phyloP scores from a whole-genome alignment of 1,140 invertebrate genomes.

The Helicoverpa zea region DNA sequence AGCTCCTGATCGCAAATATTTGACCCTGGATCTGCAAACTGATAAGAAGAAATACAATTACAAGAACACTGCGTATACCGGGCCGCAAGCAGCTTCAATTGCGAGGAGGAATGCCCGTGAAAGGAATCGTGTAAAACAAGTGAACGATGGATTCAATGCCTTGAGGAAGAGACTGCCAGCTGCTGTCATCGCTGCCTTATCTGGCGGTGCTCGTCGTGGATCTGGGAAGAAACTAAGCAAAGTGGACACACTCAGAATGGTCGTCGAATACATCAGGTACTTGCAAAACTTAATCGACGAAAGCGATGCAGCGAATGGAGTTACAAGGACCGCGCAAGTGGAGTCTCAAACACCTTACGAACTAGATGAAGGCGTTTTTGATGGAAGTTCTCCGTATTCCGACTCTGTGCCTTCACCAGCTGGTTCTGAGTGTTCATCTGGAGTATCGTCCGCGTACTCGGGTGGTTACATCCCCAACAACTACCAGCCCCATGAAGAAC shows the following conservation, averaged over 20 bases:
- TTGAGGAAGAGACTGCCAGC: slow-evolving; percentile 94
- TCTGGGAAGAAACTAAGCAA: slow-evolving; percentile 97
- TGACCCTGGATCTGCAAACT: slow-evolving; percentile 66
- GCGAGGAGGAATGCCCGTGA: slow-evolving; percentile 97
- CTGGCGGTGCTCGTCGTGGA: slow-evolving; percentile 89
- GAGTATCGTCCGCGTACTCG: slow-evolving; percentile 80
- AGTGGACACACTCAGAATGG: slow-evolving; percentile 97
- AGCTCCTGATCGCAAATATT: slow-evolving; percentile 73
- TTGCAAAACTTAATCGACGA: slow-evolving; percentile 95
- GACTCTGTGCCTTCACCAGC: slow-evolving; percentile 90
- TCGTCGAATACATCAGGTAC: slow-evolving; percentile 97
- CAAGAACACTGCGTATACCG: slow-evolving; percentile 86
- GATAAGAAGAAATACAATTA: slow-evolving; percentile 91
- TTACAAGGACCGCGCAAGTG: slow-evolving; percentile 56
- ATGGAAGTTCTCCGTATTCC: slow-evolving; percentile 86
- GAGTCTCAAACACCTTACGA: slow-evolving; percentile 64
- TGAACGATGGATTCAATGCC: slow-evolving; percentile 97
- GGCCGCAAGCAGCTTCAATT: slow-evolving; percentile 93
- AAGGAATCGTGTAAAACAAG: slow-evolving; percentile 97
- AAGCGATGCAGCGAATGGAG: slow-evolving; percentile 73
- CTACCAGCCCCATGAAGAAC: slow-evolving; percentile 82
- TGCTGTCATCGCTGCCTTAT: slow-evolving; percentile 90
- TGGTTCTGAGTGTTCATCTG: slow-evolving; percentile 90
- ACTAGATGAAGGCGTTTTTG: slow-evolving; percentile 81
- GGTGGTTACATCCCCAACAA: slow-evolving; percentile 66